Conservation (phyloP, 2,113 vertebrate species). For the Irena cyanogastra region DNA sequence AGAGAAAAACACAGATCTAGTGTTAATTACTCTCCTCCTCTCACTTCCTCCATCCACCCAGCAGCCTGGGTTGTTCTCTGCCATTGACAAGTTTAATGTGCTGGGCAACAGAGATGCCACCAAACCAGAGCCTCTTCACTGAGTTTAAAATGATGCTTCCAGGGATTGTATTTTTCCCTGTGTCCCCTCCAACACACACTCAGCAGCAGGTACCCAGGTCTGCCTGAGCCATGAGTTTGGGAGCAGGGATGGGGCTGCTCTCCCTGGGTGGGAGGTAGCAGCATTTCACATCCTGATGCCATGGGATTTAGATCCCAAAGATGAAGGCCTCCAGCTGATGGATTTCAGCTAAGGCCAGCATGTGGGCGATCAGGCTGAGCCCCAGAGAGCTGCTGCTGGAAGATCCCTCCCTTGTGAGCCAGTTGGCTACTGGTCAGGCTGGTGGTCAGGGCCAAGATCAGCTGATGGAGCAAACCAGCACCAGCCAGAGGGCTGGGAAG, state of each 20-base stretch:
- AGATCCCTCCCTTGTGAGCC: not conserved
- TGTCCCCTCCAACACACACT: accelerated
- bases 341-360: not conserved
- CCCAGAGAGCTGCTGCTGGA: not conserved
- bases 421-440: conserved; percentile 3
- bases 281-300: not conserved
- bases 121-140: not conserved
- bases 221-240: not conserved
- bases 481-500: not conserved
- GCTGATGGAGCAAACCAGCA: not conserved
- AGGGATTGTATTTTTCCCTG: not conserved
- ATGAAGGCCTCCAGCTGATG: not conserved
- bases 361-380: not conserved
- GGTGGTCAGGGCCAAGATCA: not conserved
- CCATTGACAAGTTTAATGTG: not conserved
- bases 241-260: not conserved
- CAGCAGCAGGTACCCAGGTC: not conserved
- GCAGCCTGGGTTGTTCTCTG: not conserved
- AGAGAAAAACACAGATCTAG: not conserved
- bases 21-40: not conserved
- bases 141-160: not conserved
- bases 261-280: conserved; percentile 6
- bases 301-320: not conserved
- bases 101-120: not conserved
- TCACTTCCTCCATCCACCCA: not conserved